These are phyloP conservation scores for Pachyramphus minor DNA, from an alignment of 2,113 vertebrate species.

Conservation along the genomic window DNA sequence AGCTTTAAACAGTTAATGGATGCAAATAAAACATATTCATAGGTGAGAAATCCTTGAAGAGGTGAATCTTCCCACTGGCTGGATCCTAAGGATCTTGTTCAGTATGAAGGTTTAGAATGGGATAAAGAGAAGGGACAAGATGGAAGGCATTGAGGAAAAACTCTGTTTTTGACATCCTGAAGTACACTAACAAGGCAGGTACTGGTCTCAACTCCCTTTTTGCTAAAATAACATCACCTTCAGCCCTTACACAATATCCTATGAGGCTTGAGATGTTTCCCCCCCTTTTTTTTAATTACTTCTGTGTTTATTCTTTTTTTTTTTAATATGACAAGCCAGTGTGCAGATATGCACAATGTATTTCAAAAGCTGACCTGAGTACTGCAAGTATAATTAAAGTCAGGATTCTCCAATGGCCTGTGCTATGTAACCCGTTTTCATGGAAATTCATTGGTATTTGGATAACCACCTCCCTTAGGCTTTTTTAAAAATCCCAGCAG, in stretches of 20 bases:
- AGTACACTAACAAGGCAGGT: background rate
- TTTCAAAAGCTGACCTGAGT: background rate
- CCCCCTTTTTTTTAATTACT: background rate
- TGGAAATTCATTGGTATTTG: background rate
- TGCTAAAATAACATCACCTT: background rate
- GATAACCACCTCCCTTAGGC: background rate
- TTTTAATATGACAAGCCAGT: background rate
- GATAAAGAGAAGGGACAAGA: background rate
- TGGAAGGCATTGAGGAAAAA: background rate
- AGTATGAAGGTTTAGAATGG: background rate
- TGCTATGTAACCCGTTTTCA: background rate
- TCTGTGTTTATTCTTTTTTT: accelerated
- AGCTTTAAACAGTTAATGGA: background rate
- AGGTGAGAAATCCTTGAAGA: background rate
- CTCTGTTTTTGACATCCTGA: background rate
- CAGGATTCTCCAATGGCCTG: background rate
- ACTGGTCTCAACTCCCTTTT: background rate
- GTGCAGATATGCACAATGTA: background rate
- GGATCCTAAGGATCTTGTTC: background rate
- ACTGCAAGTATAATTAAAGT: background rate
- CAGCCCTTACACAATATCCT: accelerated
- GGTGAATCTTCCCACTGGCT: background rate
- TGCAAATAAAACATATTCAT: background rate
- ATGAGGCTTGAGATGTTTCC: background rate
- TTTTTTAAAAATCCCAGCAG: background rate